phyloP scores from a whole-genome alignment of 2,797 vertebrate species.

The Distichodus sexfasciatus region DNA sequence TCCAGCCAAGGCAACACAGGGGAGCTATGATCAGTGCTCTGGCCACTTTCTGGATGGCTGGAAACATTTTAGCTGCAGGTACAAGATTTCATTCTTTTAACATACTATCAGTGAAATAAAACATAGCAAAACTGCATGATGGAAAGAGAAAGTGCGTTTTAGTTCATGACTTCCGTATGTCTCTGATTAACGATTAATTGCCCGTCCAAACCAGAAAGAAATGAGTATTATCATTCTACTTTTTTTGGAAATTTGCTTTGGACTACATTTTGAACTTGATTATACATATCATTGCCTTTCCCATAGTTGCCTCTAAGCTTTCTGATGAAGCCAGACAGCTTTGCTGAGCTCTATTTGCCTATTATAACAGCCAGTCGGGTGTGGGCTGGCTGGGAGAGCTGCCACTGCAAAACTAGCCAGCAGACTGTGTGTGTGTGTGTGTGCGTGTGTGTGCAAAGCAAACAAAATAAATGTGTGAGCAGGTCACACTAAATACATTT shows the following conservation, averaged over 20 bases:
- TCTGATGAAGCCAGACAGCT: background rate
- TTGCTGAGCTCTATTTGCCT: background rate
- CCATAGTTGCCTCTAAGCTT: background rate
- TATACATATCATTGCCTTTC: background rate
- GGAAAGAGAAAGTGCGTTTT: no score
- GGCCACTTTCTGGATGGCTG: slow-evolving; percentile 81
- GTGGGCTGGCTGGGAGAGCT: background rate
- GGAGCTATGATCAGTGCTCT: slow-evolving; percentile 76
- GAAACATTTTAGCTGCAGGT: slow-evolving; percentile 79
- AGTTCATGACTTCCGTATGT: no score
- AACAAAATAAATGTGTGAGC: background rate
- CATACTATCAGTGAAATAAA: background rate
- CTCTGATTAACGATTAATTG: no score
- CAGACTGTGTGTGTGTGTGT: background rate
- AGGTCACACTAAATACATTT: background rate
- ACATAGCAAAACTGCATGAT: no score
- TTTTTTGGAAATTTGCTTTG: no score
- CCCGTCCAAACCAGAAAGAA: no score
- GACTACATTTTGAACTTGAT: background rate
- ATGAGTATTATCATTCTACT: no score
- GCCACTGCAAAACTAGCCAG: background rate
- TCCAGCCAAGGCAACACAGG: slow-evolving; percentile 70
- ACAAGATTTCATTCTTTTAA: background rate
- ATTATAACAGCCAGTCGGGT: background rate
- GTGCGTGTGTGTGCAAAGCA: background rate